Base-by-base conservation (phyloP, 2,113 vertebrate genomes). In the Syrmaticus mikado region DNA sequence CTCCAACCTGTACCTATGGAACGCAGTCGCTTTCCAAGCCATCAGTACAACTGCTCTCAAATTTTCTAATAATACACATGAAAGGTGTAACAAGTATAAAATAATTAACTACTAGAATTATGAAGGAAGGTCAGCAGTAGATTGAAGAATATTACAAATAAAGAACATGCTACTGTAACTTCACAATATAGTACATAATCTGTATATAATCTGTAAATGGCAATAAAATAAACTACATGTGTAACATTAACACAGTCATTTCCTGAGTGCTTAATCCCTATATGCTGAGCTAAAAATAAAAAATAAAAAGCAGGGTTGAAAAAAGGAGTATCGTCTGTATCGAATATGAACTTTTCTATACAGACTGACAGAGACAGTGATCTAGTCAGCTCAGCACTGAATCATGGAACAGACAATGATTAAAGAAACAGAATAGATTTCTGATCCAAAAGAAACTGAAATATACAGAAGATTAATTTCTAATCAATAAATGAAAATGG, bases 1-100 rank as follows among this genome's bases (percentile, higher is more conserved):
- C 18, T 85, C 38, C 72, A 91, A 22, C 46, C 14, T 28, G 58
- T 65, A 68, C 38, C 24, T 57, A 61, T 32, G 62, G 11, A 89
- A 80, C 82, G 30, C 75, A 73, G 36, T 40, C 6, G 43, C 87
- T 92, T 89, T 87, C 84, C 72, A 85, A 88, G 67, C 10, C 45
- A 80, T 62, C 45, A 58, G 24, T 62, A 80, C n/a, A 73, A 66
- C 0, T 34, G 50, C 58, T 62, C n/a, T 73, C 87, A 30, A 83
- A 88, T 32, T 72, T 64, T 40, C 62, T 60, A 21, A 55, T 53
- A 87, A 70, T 80, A 76, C 40, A 79, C 82, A 25, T 43, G 28
- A 79, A 66, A 0, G 1, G 36, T 40, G 18, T 45, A 53, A 68
- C 48, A 89, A 68, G 40, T 41, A 61, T 40, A 57, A 91, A 87